Evolutionary conservation across 53 echinoderm and acorn worm species (phyloP).

Genomic region (Actinopyga echinites): DNA sequence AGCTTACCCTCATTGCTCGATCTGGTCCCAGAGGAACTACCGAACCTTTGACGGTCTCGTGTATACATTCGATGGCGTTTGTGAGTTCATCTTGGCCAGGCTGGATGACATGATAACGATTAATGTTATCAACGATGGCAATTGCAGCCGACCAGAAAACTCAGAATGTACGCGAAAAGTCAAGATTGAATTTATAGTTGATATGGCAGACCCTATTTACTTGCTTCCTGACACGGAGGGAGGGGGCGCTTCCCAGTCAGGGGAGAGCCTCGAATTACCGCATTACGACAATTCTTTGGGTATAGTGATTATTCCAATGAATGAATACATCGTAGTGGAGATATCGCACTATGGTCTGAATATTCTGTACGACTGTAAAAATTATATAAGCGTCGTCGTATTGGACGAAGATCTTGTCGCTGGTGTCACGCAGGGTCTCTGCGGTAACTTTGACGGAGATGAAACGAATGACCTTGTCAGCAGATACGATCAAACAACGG

Average conservation of each 20-base stretch:
- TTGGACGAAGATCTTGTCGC: neutral
- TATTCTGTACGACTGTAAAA: conserved; percentile 2
- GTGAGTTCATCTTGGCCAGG: neutral
- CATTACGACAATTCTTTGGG: neutral
- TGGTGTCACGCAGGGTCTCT: neutral
- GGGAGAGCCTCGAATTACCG: neutral
- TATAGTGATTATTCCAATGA: conserved; percentile 17
- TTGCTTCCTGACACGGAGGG: neutral
- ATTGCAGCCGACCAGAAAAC: neutral
- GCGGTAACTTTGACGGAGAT: conserved; percentile 3
- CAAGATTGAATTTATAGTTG: conserved; percentile 7
- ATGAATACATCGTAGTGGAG: conserved; percentile 13
- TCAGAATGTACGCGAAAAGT: conserved; percentile 5
- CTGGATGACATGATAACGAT: neutral
- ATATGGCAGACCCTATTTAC: neutral
- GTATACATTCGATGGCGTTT: neutral
- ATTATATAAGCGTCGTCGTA: neutral
- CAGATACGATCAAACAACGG: conserved; percentile 1
- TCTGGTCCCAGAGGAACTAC: conserved; percentile 27
- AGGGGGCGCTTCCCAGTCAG: neutral
- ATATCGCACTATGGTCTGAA: neutral
- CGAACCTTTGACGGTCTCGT: conserved; percentile 12
- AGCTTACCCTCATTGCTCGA: conserved; percentile 11
- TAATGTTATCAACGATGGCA: neutral
- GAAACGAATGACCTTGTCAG: neutral